Percentiles rank a stretch among this genome's conserved stretches.
These are phyloP conservation scores for Sicus ferrugineus DNA, from an alignment of 2,888 invertebrate genomes.

Conservation along the genomic window DNA sequence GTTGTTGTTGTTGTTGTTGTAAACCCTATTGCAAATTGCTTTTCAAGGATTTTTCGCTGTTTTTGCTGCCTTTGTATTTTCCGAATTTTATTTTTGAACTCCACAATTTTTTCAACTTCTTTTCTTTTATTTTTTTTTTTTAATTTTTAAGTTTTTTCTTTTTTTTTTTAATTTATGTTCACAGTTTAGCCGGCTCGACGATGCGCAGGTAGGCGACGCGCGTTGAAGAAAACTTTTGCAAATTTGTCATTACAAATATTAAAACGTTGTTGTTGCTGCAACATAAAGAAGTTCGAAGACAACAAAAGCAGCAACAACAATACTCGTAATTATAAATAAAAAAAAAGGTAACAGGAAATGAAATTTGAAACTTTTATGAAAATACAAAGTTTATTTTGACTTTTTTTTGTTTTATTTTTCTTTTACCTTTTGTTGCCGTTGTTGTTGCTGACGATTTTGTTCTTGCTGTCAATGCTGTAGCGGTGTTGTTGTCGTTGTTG, in stretches of 20 bases:
- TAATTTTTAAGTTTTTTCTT: not conserved
- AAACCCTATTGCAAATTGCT: conserved; percentile 1
- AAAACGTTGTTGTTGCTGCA: not conserved
- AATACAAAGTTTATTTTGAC: conserved; percentile 16
- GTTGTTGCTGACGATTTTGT: conserved; percentile 21
- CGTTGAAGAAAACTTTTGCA: not conserved
- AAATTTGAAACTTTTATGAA: conserved; percentile 57
- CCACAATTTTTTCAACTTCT: not conserved
- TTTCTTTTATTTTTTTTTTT: not conserved
- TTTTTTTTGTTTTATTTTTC: not conserved
- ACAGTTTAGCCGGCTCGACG: not conserved
- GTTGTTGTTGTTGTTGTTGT: not conserved
- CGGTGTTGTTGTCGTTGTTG: conserved; percentile 37
- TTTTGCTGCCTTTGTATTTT: not conserved
- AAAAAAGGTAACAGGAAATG: conserved; percentile 59
- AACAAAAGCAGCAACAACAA: not conserved
- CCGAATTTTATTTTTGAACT: not conserved
- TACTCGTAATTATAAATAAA: conserved; percentile 36
- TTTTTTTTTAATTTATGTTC: too few species aligned
- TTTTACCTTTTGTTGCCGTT: conserved; percentile 8
- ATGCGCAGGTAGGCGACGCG: not conserved
- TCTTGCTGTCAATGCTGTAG: not conserved
- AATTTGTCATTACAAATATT: conserved; percentile 16
- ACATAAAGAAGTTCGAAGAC: not conserved
- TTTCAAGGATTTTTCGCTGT: not conserved